Percentiles rank a stretch among this genome's conserved stretches.
phyloP scores from a whole-genome alignment of 2,797 vertebrate genomes.

The Aplochiton taeniatus region DNA sequence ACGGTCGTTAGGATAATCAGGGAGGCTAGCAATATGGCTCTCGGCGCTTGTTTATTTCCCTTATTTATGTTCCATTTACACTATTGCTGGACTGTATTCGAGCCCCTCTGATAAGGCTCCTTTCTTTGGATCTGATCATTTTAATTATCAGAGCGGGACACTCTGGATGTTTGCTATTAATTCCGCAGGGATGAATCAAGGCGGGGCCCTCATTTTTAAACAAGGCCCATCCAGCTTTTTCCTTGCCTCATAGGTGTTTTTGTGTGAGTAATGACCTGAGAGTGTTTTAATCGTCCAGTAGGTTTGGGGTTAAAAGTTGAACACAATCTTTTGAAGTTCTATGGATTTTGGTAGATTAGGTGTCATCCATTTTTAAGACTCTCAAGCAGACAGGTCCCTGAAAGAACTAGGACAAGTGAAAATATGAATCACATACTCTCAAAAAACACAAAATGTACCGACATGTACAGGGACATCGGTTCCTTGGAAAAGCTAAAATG shows the following conservation, averaged over 20 bases:
- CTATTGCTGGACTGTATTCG: constrained; percentile 51
- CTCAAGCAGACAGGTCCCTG: no score
- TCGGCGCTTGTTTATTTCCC: constrained; percentile 76
- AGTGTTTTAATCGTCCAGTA: constrained; percentile 55
- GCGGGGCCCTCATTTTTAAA: constrained; percentile 70
- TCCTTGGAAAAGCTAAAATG: no score
- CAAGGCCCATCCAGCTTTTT: constrained; percentile 63
- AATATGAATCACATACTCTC: no score
- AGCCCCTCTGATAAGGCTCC: constrained; percentile 56
- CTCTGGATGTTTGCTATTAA: constrained; percentile 63
- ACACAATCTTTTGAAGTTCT: constrained; percentile 4
- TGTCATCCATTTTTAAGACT: no score
- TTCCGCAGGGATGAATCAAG: constrained; percentile 67
- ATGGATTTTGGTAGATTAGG: no score
- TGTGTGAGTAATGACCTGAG: constrained; percentile 63
- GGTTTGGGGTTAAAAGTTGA: constrained; percentile 61
- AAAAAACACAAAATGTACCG: no score
- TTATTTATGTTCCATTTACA: constrained; percentile 65
- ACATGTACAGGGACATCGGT: no score
- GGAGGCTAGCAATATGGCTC: constrained; percentile 70
- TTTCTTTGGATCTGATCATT: constrained; percentile 70
- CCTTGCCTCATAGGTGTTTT: constrained; percentile 41
- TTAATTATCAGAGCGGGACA: constrained; percentile 52
- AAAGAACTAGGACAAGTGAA: no score
- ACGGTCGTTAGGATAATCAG: constrained; percentile 75